These are phyloP conservation scores for Hyperoodon ampullatus DNA, from an alignment of 2,113 vertebrate genomes.

Conservation along the genomic window DNA sequence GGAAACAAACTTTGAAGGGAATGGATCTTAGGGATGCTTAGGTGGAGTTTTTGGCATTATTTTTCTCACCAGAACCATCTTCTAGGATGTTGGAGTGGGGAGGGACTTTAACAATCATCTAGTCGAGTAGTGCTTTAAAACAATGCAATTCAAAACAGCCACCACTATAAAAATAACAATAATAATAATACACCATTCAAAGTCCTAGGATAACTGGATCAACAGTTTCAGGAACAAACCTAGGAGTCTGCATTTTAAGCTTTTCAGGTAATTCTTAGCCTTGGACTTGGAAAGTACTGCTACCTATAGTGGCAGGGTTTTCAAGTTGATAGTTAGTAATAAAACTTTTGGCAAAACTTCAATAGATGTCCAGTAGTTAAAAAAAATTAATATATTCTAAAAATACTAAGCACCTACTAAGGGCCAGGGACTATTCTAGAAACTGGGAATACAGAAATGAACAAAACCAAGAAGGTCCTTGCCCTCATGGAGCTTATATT, in stretches of 20 bases:
- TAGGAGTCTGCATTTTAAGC: not conserved
- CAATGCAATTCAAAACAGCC: not conserved
- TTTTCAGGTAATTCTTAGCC: not conserved
- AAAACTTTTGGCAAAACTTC: not conserved
- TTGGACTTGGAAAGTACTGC: not conserved
- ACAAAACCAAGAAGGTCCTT: not conserved
- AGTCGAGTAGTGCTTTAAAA: not conserved
- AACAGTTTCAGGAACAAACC: not conserved
- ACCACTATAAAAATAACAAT: not conserved
- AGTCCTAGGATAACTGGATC: not conserved
- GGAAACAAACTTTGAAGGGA: not conserved
- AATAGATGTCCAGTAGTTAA: not conserved
- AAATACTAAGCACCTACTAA: not conserved
- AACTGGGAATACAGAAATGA: not conserved
- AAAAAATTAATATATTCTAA: conserved; percentile 20
- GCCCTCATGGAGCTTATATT: not conserved
- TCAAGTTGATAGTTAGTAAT: not conserved
- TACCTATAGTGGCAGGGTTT: not conserved
- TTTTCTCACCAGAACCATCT: not conserved
- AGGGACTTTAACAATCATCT: not conserved
- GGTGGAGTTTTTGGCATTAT: not conserved
- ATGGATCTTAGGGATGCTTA: not conserved
- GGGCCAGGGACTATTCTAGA: not conserved
- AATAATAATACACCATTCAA: not conserved
- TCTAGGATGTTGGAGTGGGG: not conserved